Conservation (phyloP, 1,140 invertebrate species). For the Octopus bimaculoides region DNA sequence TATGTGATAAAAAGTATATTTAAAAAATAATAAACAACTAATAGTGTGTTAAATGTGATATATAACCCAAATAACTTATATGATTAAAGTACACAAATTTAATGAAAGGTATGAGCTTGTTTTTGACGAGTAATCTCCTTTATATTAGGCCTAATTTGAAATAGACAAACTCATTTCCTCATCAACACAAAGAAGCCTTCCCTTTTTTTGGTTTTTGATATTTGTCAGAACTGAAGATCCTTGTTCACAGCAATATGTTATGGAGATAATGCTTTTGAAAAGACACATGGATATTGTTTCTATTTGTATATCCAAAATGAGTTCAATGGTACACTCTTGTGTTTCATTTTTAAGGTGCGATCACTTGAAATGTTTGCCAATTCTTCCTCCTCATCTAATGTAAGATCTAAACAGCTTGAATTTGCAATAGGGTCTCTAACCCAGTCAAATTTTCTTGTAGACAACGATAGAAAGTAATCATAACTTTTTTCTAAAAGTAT, state of each 20-base stretch:
- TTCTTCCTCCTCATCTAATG: slow-evolving; percentile 4
- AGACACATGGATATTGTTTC: not conserved
- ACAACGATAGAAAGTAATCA: not conserved
- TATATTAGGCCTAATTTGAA: no score
- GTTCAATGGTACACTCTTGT: not conserved
- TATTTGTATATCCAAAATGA: not conserved
- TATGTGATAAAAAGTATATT: no score
- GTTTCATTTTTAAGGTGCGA: not conserved
- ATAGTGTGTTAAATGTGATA: no score
- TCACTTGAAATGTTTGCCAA: not conserved
- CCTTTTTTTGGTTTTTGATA: not conserved
- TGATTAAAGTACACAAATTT: no score
- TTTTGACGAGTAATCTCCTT: no score
- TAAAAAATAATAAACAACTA: no score
- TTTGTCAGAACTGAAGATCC: not conserved
- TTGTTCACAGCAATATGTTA: not conserved
- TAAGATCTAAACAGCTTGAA: not conserved
- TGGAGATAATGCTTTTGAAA: not conserved
- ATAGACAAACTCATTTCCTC: no score
- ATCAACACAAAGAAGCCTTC: not conserved
- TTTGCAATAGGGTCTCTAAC: not conserved
- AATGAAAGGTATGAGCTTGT: no score
- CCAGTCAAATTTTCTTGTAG: not conserved
- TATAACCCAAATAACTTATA: no score
- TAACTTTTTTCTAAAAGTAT: not conserved